Base-by-base conservation (phyloP, 1,140 invertebrate species). In the Sinella curviseta region DNA sequence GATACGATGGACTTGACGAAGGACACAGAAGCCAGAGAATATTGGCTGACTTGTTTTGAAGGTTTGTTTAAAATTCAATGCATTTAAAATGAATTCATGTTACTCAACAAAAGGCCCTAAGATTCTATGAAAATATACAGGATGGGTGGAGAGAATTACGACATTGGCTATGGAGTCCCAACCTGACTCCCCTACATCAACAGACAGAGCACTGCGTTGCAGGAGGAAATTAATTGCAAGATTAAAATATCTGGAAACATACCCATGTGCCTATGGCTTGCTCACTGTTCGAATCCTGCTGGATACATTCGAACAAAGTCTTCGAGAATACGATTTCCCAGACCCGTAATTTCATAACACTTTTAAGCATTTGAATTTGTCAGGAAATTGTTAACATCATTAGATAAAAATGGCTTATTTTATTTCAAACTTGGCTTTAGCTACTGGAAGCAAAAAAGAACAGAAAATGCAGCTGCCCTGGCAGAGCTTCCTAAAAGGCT, bases 41-140 rank as follows among this genome's bases (percentile, higher is more conserved):
- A 98, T 88, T 99, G 97, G 97, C 88, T 98, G 67, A 89, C 92
- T 76, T 97, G 95, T 86, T 95, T 98, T 85, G 92, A 95, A 85
- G 91, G 94, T 83, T 92, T 94, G 67, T 89, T 93, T 16, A 30
- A 65, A 26, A 73, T n/a, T n/a, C 70, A 16, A 78, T 14, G 4
- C 54, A 57, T 74, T 74, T 78, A 74, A 54, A n/a, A 31, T 39
- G 78, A 48, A 48, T 57, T 60, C 3, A 55, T 39, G 77, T 39
- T 78, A 57, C 31, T 73, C 36, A 60, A 75, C n/a, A n/a, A n/a
- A n/a, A n/a, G n/a, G n/a, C n/a, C n/a, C n/a, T n/a, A n/a, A n/a
- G n/a, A n/a, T n/a, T n/a, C n/a, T n/a, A n/a, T n/a, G n/a, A n/a
- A n/a, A 74, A 16, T 78, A 74, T n/a, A 0, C 65, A 82, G 81